phyloP scores from a whole-genome alignment of 2,113 vertebrate genomes.

The Sander lucioperca region DNA sequence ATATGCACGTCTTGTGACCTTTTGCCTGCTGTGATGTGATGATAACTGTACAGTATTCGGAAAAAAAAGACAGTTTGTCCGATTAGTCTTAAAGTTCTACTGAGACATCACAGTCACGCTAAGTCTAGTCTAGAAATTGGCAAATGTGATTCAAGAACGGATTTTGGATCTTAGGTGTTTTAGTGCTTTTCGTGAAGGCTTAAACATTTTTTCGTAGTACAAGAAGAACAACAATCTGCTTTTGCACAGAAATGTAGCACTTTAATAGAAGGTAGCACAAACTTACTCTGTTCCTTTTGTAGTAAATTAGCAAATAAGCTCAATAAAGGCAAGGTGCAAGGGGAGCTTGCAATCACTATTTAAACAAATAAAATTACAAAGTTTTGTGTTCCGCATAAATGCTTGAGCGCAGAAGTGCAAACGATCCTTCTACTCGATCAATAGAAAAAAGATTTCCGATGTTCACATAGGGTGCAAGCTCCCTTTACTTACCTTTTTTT shows the following conservation, averaged over 20 bases:
- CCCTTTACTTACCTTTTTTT: background rate
- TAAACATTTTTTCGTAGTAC: background rate
- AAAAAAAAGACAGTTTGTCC: background rate
- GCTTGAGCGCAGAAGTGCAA: background rate
- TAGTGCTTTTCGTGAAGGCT: background rate
- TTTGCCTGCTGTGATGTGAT: background rate
- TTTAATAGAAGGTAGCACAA: background rate
- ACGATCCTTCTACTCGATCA: background rate
- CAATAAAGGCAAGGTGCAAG: background rate
- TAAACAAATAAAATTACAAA: background rate
- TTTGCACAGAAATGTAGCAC: background rate
- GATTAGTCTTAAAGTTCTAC: background rate
- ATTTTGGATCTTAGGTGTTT: background rate
- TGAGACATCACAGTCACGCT: background rate
- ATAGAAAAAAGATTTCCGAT: conserved; percentile 4
- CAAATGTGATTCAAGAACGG: background rate
- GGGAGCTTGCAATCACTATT: background rate
- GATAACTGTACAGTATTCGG: background rate
- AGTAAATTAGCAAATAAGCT: background rate
- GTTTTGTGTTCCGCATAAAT: background rate
- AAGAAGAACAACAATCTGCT: background rate
- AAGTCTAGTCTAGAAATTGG: background rate
- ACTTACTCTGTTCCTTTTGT: background rate
- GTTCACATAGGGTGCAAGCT: background rate
- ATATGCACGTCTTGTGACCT: background rate